Evolutionary conservation across 37 sponge, comb jelly and placozoan genomes (phyloP), one percentile per base, ranked within the genome.

Genomic region (Oopsacas minuta): DNA sequence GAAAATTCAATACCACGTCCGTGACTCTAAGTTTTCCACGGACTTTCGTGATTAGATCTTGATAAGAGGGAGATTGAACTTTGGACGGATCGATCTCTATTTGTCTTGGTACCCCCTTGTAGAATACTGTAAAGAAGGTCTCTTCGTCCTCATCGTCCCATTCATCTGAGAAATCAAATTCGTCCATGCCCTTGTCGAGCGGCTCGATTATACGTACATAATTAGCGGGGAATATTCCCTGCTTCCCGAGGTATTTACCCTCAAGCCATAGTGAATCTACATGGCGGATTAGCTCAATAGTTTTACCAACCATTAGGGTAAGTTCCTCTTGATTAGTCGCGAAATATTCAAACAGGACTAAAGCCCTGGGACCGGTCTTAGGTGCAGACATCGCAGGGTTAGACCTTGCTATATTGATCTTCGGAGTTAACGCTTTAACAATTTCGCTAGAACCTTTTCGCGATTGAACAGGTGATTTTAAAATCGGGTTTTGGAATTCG

Each of bases 1-100:
- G 93, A 83, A 90, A 95, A 49, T 95, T 95, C 35, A 95, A 42
- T 0, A 87, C 88, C 37, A 91, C 32, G 36, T 91, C 38, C 8
- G 39, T 52, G 0, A 85, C n/a, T 23, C 39, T 81, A 0, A 95
- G 84, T 36, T 88, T 84, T 22, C 82, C 85, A 53, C 95, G 90
- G 22, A 89, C 28, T 30, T 82, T 83, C 22, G 81, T 15, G 23
- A 28, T 83, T 35, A 89, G 52, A 36, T 86, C 81, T 5, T 37
- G 20, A 28, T 46, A 86, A 8, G 12, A 46, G 36, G 89, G 89
- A 36, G 61, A 83, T 36, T 53, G 36, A 8, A 84, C 83, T 36
- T 83, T 34, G 1, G 69, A 81, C 20, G 81, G 28, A 39, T 89
- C 89, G 22, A 89, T 84, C 17, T 86, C 89, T 39, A 89, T 30